Evolutionary conservation across 1,140 invertebrate species (phyloP).

Genomic region (Laupala kohalensis): DNA sequence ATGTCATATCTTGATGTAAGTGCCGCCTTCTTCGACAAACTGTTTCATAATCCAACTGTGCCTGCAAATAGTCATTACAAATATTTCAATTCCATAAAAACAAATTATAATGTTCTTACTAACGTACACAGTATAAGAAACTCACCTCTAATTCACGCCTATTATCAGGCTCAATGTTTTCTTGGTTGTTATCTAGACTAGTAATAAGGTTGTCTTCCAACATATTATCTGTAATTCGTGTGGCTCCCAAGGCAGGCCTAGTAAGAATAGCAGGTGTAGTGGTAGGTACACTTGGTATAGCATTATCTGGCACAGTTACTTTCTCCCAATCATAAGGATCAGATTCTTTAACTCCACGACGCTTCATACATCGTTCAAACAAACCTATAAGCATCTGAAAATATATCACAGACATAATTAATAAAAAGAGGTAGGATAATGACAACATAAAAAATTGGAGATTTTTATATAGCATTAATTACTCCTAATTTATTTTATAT

Average conservation of each 20-base stretch:
- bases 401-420: constrained; percentile 11
- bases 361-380: constrained; percentile 89
- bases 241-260: constrained; percentile 29
- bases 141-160: constrained; percentile 36
- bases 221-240: constrained; percentile 35
- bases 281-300: constrained; percentile 28
- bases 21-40: constrained; percentile 28
- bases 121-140: no score
- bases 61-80: constrained; percentile 16
- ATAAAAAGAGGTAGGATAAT: constrained; percentile 5
- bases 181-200: constrained; percentile 48
- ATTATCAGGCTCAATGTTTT: constrained; percentile 57
- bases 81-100: no score
- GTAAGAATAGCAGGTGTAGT: constrained; percentile 26
- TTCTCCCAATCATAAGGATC: constrained; percentile 97
- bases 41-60: constrained; percentile 29
- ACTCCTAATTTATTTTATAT: no score
- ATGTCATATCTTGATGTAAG: constrained; percentile 24
- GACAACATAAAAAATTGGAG: no score
- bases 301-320: constrained; percentile 30
- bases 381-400: constrained; percentile 62
- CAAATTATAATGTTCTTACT: no score
- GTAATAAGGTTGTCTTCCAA: constrained; percentile 31
- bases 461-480: no score
- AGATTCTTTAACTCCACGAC: constrained; percentile 71